These are phyloP conservation scores for Oryzias curvinotus DNA, from an alignment of 2,113 vertebrate species.

Conservation along the genomic window DNA sequence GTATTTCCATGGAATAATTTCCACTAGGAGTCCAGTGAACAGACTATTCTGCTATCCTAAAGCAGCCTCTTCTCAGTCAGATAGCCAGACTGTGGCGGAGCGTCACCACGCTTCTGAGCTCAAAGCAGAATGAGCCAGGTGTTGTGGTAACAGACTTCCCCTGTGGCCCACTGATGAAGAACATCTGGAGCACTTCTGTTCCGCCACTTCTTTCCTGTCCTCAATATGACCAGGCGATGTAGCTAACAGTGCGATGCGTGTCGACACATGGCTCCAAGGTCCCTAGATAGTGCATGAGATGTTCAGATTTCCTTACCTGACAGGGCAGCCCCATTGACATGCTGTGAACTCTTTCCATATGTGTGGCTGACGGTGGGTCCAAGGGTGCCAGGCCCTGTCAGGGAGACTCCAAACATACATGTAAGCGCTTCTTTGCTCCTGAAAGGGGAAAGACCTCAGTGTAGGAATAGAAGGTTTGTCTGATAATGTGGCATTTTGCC, in stretches of 20 bases:
- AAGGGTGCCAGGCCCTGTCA: slow-evolving; percentile 36
- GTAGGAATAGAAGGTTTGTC: not conserved
- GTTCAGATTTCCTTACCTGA: slow-evolving; percentile 67
- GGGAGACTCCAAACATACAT: slow-evolving; percentile 25
- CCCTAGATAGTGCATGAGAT: slow-evolving; percentile 66
- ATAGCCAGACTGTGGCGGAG: slow-evolving; percentile 61
- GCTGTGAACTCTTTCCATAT: slow-evolving; percentile 63
- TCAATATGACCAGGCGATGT: slow-evolving; percentile 80
- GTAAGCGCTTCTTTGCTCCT: slow-evolving; percentile 24
- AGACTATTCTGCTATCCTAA: slow-evolving; percentile 17
- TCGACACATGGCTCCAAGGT: slow-evolving; percentile 78
- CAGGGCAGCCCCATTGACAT: slow-evolving; percentile 63
- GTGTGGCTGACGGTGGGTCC: slow-evolving; percentile 59
- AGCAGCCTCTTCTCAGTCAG: slow-evolving; percentile 46
- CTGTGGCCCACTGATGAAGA: slow-evolving; percentile 79
- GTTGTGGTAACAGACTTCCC: slow-evolving; percentile 75
- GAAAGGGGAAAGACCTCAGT: slow-evolving; percentile 11
- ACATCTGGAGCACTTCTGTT: slow-evolving; percentile 82
- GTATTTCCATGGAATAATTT: slow-evolving; percentile 35
- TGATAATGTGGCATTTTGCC: not conserved
- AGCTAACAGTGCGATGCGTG: slow-evolving; percentile 77
- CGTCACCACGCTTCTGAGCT: slow-evolving; percentile 53
- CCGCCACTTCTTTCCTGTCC: slow-evolving; percentile 78
- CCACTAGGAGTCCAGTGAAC: slow-evolving; percentile 27
- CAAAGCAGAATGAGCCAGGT: slow-evolving; percentile 74